phyloP scores from a whole-genome alignment of 2,113 vertebrate genomes.

The Tonatia bakeri region DNA sequence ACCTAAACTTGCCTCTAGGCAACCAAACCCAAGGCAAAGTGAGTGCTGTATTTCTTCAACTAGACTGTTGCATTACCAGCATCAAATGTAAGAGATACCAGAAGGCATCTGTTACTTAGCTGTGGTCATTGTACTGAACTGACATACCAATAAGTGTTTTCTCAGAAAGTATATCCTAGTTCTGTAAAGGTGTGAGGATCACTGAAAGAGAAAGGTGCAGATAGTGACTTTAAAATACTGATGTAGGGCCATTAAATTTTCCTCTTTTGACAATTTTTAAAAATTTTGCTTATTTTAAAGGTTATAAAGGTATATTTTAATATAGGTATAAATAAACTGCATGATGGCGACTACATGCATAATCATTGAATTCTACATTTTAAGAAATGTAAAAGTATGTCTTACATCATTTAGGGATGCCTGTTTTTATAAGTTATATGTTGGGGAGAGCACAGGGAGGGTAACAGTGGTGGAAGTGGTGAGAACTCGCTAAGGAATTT shows the following conservation, averaged over 20 bases:
- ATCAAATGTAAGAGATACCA: background rate
- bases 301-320: background rate
- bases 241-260: background rate
- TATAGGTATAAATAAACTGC: background rate
- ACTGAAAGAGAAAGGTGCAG: background rate
- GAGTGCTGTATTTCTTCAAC: background rate
- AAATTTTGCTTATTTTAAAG: constrained; percentile 7
- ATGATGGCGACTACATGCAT: background rate
- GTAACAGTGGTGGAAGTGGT: background rate
- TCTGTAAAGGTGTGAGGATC: background rate
- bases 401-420: background rate
- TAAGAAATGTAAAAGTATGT: background rate
- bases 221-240: background rate
- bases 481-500: background rate
- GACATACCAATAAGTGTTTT: background rate
- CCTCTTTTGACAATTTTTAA: background rate
- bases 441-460: background rate
- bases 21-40: background rate
- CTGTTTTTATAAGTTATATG: background rate
- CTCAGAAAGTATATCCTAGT: background rate
- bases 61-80: background rate
- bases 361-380: background rate
- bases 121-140: background rate
- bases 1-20: background rate
- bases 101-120: background rate